Evolutionary conservation across 2,113 vertebrate species (phyloP).

Genomic region (Chaenogobius annularis): DNA sequence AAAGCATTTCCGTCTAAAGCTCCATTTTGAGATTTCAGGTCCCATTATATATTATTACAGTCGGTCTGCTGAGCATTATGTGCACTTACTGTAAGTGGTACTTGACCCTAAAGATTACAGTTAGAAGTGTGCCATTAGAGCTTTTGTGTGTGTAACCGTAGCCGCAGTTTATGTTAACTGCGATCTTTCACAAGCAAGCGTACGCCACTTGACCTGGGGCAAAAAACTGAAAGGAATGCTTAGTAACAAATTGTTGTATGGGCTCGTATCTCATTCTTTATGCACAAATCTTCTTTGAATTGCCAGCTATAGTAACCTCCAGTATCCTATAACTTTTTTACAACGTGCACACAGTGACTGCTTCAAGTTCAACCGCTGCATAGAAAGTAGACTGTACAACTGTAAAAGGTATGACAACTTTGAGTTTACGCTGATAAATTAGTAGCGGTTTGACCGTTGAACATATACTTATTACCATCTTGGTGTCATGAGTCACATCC

Average conservation of each 20-base stretch:
- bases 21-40: not conserved
- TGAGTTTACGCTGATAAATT: too few species aligned
- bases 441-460: too few species aligned
- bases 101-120: constrained; percentile 7
- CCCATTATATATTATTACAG: constrained; percentile 1
- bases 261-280: not conserved
- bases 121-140: constrained; percentile 1
- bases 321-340: too few species aligned
- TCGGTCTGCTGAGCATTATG: not conserved
- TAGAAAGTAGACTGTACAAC: too few species aligned
- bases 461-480: too few species aligned
- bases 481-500: too few species aligned
- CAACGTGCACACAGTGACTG: too few species aligned
- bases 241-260: not conserved
- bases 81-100: not conserved
- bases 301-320: too few species aligned
- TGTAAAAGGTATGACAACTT: too few species aligned
- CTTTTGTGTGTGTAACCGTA: not conserved
- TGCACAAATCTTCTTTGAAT: not conserved
- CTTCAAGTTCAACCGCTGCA: too few species aligned
- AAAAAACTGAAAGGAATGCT: not conserved
- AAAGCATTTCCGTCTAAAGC: not conserved
- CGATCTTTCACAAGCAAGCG: not conserved
- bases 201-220: not conserved
- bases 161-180: not conserved